These are phyloP conservation scores for Sus cebifrons DNA, from an alignment of 2,797 vertebrate species.

Conservation along the genomic window DNA sequence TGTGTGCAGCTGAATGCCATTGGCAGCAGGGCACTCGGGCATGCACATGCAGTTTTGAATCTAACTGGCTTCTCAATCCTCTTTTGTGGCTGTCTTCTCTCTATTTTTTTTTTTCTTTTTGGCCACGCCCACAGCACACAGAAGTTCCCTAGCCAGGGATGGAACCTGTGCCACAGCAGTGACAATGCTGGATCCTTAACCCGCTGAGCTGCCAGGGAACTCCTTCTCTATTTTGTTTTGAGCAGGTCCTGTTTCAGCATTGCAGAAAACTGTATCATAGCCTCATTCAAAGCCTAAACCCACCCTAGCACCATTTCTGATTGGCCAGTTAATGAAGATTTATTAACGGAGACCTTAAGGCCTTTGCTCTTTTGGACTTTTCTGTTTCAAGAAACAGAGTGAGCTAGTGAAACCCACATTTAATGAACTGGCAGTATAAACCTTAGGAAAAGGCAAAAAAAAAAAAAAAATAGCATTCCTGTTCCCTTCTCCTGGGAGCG, in stretches of 20 bases:
- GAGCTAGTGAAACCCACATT: neutral
- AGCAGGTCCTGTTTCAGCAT: neutral
- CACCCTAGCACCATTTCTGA: neutral
- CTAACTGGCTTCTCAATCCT: neutral
- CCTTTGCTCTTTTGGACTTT: constrained; percentile 8
- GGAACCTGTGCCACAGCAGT: too few species aligned
- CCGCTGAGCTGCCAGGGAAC: too few species aligned
- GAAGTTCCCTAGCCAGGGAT: too few species aligned
- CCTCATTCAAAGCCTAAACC: neutral
- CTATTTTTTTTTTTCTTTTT: too few species aligned
- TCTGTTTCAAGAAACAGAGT: constrained; percentile 36
- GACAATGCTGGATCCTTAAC: too few species aligned
- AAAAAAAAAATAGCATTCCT: neutral
- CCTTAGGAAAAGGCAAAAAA: neutral
- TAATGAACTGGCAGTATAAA: neutral
- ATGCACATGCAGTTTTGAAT: neutral
- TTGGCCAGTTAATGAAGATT: neutral
- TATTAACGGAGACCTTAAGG: neutral
- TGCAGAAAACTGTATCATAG: neutral
- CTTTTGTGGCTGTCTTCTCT: neutral
- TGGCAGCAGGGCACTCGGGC: neutral
- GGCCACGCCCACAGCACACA: too few species aligned
- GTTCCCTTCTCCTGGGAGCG: neutral
- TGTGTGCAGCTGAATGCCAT: neutral
- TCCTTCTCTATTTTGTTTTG: neutral